phyloP scores from a whole-genome alignment of 2,797 vertebrate genomes.

The Geotrypetes seraphini region DNA sequence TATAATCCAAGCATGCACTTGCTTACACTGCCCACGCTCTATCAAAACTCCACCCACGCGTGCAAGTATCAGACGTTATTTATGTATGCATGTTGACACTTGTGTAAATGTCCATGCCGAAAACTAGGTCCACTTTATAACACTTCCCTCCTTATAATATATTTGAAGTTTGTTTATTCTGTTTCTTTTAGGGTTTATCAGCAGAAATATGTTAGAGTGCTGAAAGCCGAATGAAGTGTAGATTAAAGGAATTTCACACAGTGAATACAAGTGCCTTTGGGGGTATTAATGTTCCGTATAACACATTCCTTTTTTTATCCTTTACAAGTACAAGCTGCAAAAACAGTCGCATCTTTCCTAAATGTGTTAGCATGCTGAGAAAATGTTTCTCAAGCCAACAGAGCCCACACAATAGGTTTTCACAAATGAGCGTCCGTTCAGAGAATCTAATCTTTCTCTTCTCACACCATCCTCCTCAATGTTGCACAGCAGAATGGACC shows the following conservation, averaged over 20 bases:
- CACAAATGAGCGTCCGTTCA: not conserved
- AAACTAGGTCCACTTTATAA: too few relatives aligned
- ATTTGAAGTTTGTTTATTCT: constrained; percentile 1
- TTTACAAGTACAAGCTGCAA: not conserved
- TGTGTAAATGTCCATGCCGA: too few relatives aligned
- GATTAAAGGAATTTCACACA: not conserved
- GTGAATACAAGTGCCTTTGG: too few relatives aligned
- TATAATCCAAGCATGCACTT: too few relatives aligned
- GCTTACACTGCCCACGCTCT: too few relatives aligned
- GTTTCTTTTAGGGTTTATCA: not conserved
- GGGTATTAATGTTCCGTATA: too few relatives aligned
- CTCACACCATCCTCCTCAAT: not conserved
- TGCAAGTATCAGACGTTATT: too few relatives aligned
- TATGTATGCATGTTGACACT: too few relatives aligned
- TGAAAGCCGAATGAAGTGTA: accelerated
- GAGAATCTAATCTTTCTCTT: accelerated
- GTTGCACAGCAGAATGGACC: not conserved
- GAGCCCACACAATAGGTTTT: not conserved
- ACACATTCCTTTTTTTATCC: not conserved
- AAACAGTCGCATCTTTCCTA: not conserved
- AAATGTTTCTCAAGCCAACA: not conserved
- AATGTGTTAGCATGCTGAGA: accelerated
- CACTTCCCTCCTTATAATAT: not conserved
- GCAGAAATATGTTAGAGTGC: too few relatives aligned
- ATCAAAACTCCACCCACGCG: too few relatives aligned